Evolutionary conservation across 2,797 vertebrate genomes (phyloP), one percentile per base, ranked within the genome.

Genomic region (Myotis pilosus): DNA sequence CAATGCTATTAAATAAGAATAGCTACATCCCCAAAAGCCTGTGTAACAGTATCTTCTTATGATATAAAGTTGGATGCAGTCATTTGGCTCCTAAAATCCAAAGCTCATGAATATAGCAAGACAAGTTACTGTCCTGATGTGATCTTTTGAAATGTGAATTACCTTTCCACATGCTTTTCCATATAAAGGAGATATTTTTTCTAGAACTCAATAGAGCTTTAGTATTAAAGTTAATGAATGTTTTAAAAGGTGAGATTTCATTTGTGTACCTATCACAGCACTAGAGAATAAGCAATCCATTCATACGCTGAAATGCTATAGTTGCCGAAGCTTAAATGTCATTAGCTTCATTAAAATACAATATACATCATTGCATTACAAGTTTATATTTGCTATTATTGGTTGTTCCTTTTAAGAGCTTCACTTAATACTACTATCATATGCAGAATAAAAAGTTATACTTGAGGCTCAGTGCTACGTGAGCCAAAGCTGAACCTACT

Each of bases 91-190:
- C 3, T 62, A 47, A 79, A 87, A 89, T 80, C 10, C 41, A n/a
- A 60, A 75, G 83, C 30, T 83, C 23, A 36, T 81, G 76, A 95
- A 62, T 55, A 95, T 60, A 69, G 68, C n/a, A 93, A 69, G n/a
- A n/a, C n/a, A 51, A 91, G 8, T 75, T 92, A 87, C 30, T 82
- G 74, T 33, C 20, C 6, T 93, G n/a, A 85, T 11, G 15, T 53
- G 47, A 75, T 68, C 44, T 93, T 92, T 83, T 66, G n/a, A 92
- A 94, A 94, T 33, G 22, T 44, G 33, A 91, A 91, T 16, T 4
- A 22, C 3, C 36, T 57, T 92, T 78, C 75, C 36, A 85, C 8
- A 49, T 10, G 3, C 3, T n/a, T 92, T 89, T 79, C 71, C 15
- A 22, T 55, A 53, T 51, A 62, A 93, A 76, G 75, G 68, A 76